Base-by-base conservation (phyloP, 2,113 vertebrate genomes). In the Syngnathoides biaculeatus region DNA sequence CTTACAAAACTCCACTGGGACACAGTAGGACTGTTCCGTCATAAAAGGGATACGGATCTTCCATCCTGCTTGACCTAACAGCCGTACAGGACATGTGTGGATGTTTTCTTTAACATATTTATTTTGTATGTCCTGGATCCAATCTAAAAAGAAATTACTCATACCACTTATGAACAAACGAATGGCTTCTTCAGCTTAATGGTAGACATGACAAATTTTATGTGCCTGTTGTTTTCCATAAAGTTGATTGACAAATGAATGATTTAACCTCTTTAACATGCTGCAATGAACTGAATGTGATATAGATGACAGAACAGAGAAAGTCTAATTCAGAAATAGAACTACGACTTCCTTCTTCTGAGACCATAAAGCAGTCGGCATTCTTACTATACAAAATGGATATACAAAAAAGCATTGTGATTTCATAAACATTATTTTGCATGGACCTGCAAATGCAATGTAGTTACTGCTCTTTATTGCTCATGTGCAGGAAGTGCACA, bases 301-400 rank as follows among this genome's bases (percentile, higher is more conserved):
- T 17, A 17, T 19, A 17, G 20, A 1, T 39, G 20, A 6, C 47
- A 24, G 53, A 69, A 67, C 26, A 63, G 35, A 20, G 30, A 14
- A 47, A 12, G 9, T 47, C 4, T 47, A 47, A 65, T 58, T 22
- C 4, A 52, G 10, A 55, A 26, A 26, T 26, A 26, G 10, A 26
- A 77, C 14, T 47, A 47, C 7, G 15, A 74, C 79, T 85, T 89
- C 84, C 77, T 72, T 67, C 84, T 87, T 82, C 50, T 67, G 78
- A 79, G 24, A 78, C 57, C 1, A 9, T 6, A 5, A 15, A 40
- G 45, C 20, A 14, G 43, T n/a, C 47, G 20, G n/a, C 47, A 10
- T 50, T 50, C n/a, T 8, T 8, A 50, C 13, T 45, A 15, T 45
- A 45, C 17, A 2, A 45, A 45, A 50, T 50, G 0, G 2, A 50